Percentiles rank a stretch among this genome's conserved stretches.
phyloP scores from a whole-genome alignment of 2,888 invertebrate genomes.

The Platypus cylindrus region DNA sequence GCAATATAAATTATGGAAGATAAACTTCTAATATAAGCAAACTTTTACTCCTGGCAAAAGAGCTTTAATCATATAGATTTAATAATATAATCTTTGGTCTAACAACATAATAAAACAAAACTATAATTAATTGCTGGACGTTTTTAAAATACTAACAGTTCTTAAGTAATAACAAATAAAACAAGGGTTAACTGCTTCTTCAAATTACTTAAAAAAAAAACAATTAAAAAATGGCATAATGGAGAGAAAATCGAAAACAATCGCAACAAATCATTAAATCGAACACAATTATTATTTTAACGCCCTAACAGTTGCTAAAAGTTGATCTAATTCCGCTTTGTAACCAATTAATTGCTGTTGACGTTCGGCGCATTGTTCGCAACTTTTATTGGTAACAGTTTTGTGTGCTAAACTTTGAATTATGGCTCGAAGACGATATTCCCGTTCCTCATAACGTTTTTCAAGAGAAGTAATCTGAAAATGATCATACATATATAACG shows the following conservation, averaged over 20 bases:
- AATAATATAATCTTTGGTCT: no score
- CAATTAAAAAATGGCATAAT: no score
- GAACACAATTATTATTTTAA: constrained; percentile 18
- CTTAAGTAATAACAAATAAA: no score
- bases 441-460: constrained; percentile 37
- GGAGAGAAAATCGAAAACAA: background rate
- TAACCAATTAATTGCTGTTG: constrained; percentile 34
- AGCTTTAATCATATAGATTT: no score
- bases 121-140: no score
- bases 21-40: no score
- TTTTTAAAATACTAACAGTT: background rate
- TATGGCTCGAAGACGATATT: constrained; percentile 35
- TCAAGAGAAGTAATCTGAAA: constrained; percentile 35
- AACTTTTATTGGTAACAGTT: constrained; percentile 28
- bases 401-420: constrained; percentile 36
- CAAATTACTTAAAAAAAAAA: no score
- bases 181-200: no score
- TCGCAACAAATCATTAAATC: background rate
- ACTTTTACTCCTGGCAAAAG: no score
- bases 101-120: no score
- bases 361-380: constrained; percentile 33
- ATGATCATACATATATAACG: constrained; percentile 4
- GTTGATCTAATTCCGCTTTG: constrained; percentile 35
- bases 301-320: constrained; percentile 32
- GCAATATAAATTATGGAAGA: no score